These are phyloP conservation scores for Rissa tridactyla DNA, from an alignment of 2,113 vertebrate species.

Conservation along the genomic window DNA sequence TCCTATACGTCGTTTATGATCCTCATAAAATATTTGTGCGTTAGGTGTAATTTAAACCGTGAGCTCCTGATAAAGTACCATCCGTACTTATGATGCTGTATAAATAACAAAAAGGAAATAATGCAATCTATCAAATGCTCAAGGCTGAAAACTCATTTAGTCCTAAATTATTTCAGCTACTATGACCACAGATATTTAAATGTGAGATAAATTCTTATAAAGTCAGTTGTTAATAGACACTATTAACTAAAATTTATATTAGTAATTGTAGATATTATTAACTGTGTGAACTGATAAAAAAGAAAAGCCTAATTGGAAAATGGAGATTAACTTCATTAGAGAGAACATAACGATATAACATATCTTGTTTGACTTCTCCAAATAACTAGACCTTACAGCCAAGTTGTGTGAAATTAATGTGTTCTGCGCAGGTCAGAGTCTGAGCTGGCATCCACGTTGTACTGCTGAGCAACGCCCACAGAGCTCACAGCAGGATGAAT, in stretches of 20 bases:
- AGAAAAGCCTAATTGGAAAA: constrained; percentile 51
- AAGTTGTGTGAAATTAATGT: not conserved
- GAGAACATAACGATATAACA: not conserved
- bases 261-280: constrained; percentile 53
- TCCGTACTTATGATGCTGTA: not conserved
- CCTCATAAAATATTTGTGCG: not conserved
- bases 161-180: constrained; percentile 46
- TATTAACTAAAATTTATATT: constrained; percentile 46
- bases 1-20: not conserved
- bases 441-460: not conserved
- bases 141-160: constrained; percentile 47
- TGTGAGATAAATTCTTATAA: constrained; percentile 55
- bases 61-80: not conserved
- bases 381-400: not conserved
- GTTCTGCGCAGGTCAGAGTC: not conserved
- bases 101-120: constrained; percentile 7
- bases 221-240: constrained; percentile 37
- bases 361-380: not conserved
- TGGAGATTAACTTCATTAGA: constrained; percentile 49
- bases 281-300: constrained; percentile 53
- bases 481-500: not conserved
- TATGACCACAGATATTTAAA: constrained; percentile 60
- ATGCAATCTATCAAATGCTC: constrained; percentile 1
- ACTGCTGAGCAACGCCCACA: not conserved
- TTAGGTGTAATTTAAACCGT: not conserved